phyloP scores from a whole-genome alignment of 53 echinoderm and acorn worm genomes.

The Echinometra lucunter region DNA sequence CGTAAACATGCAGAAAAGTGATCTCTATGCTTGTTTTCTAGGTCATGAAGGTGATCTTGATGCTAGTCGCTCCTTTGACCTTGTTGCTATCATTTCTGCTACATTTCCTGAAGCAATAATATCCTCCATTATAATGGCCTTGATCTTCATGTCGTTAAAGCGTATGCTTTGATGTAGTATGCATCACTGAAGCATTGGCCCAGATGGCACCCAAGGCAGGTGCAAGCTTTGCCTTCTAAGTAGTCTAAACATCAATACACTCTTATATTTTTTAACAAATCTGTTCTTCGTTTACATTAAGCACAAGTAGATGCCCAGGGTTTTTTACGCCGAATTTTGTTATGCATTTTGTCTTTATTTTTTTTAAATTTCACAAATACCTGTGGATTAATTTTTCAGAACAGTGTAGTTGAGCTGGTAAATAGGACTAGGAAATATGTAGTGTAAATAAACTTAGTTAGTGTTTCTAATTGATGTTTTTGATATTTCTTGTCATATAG shows the following conservation, averaged over 20 bases:
- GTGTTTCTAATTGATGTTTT: too few relatives aligned
- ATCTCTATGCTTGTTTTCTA: background rate
- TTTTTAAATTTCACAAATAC: too few relatives aligned
- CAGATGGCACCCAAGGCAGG: slow-evolving; percentile 38
- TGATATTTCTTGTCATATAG: too few relatives aligned
- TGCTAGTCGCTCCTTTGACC: background rate
- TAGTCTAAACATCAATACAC: slow-evolving; percentile 26
- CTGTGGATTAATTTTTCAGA: too few relatives aligned
- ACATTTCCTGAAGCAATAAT: slow-evolving; percentile 2
- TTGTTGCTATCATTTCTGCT: slow-evolving; percentile 41
- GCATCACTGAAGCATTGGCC: slow-evolving; percentile 47
- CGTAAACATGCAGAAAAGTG: background rate
- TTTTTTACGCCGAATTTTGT: too few relatives aligned
- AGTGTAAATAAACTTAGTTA: too few relatives aligned
- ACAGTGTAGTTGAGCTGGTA: too few relatives aligned
- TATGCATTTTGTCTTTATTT: too few relatives aligned
- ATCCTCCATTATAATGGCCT: background rate
- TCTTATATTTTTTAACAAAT: background rate
- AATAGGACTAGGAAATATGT: too few relatives aligned
- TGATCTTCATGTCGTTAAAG: background rate
- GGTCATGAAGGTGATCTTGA: background rate
- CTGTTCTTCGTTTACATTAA: too few relatives aligned
- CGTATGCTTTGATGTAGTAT: background rate
- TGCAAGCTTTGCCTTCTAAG: background rate
- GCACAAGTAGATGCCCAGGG: too few relatives aligned